Conservation (phyloP, 2,113 vertebrate genomes). For the Oriolus oriolus region DNA sequence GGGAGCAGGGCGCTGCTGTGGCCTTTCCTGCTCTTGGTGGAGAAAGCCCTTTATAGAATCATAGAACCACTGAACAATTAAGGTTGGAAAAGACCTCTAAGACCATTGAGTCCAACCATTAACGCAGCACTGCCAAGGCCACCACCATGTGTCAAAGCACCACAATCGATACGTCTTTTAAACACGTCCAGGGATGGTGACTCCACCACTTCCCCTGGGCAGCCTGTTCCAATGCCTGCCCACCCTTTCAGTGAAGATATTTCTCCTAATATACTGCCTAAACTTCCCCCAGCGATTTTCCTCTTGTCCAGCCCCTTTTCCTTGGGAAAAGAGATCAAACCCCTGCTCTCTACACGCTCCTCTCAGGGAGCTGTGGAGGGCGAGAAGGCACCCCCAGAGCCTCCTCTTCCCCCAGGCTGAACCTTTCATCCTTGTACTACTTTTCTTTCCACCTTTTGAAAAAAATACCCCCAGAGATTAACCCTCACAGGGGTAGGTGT, state of each 20-base stretch:
- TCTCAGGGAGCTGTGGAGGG: not conserved
- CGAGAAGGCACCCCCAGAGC: not conserved
- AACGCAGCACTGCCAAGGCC: not conserved
- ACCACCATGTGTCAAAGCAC: not conserved
- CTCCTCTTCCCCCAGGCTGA: not conserved
- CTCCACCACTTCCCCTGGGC: not conserved
- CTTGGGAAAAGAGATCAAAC: not conserved
- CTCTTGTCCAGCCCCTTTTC: not conserved
- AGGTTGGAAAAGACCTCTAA: not conserved
- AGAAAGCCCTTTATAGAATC: not conserved
- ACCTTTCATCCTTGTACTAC: not conserved
- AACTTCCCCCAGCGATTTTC: not conserved
- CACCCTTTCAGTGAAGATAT: not conserved
- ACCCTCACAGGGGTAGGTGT: no score
- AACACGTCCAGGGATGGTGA: not conserved
- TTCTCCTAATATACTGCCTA: not conserved
- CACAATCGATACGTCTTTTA: fast-evolving
- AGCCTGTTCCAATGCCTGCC: not conserved
- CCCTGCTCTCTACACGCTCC: fast-evolving
- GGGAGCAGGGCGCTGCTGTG: fast-evolving
- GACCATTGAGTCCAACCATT: not conserved
- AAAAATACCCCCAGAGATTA: not conserved
- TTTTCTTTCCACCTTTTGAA: not conserved
- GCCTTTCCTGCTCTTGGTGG: not conserved
- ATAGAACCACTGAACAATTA: not conserved